Evolutionary conservation across 2,888 invertebrate genomes (phyloP).

Genomic region (Phaonia tiefii): DNA sequence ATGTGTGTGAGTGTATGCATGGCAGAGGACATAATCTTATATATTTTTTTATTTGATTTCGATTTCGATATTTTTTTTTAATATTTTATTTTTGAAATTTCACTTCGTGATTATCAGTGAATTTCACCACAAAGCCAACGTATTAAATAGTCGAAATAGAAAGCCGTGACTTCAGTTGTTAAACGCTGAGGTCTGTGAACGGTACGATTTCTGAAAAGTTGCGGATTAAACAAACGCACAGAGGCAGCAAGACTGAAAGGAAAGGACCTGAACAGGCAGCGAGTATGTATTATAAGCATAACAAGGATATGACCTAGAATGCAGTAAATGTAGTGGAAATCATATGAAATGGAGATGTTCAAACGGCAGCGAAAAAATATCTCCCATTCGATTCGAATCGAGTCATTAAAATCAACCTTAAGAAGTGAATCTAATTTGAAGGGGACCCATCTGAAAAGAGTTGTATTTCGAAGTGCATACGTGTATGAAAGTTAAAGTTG

Average conservation of each 20-base stretch:
- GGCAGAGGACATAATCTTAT: constrained; percentile 34
- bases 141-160: constrained; percentile 35
- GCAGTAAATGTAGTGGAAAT: neutral
- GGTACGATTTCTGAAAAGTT: constrained; percentile 32
- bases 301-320: constrained; percentile 26
- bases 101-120: constrained; percentile 30
- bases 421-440: neutral
- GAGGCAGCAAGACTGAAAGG: neutral
- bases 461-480: constrained; percentile 33
- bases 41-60: too few relatives aligned
- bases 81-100: constrained; percentile 4
- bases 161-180: constrained; percentile 45
- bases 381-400: too few relatives aligned
- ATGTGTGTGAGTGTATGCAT: neutral
- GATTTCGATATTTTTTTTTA: neutral
- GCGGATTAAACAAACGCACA: too few relatives aligned
- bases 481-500: too few relatives aligned
- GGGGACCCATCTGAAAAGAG: too few relatives aligned
- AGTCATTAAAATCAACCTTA: constrained; percentile 13
- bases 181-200: constrained; percentile 30
- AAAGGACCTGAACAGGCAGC: constrained; percentile 8
- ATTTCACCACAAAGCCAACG: constrained; percentile 13
- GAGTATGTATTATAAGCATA: constrained; percentile 23
- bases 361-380: too few relatives aligned
- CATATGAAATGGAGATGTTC: constrained; percentile 36